phyloP scores from a whole-genome alignment of 2,888 invertebrate genomes.

The Sphaerophoria rueppellii region DNA sequence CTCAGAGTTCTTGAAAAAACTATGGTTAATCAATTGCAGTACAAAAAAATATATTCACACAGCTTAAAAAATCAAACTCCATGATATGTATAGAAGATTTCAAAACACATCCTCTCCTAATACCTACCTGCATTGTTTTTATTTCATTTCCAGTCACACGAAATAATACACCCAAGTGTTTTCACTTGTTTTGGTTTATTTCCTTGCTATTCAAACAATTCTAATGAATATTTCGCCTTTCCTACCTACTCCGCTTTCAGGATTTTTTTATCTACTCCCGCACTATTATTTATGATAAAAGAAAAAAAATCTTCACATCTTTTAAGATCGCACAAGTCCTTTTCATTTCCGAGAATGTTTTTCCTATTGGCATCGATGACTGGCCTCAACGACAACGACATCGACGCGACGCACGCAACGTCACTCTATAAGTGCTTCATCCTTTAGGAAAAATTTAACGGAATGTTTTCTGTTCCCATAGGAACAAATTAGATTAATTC shows the following conservation, averaged over 20 bases:
- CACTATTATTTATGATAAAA: conserved; percentile 64
- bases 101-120: neutral
- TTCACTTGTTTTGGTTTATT: conserved; percentile 16
- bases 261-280: conserved; percentile 64
- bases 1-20: too few relatives aligned
- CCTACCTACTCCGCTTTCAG: conserved; percentile 39
- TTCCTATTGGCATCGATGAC: conserved; percentile 47
- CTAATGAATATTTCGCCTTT: conserved; percentile 37
- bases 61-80: too few relatives aligned
- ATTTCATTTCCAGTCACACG: conserved; percentile 10
- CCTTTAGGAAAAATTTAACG: conserved; percentile 61
- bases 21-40: too few relatives aligned
- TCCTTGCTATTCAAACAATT: conserved; percentile 28
- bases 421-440: conserved; percentile 52
- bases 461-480: conserved; percentile 45
- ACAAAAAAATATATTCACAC: too few relatives aligned
- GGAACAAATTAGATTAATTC: conserved; percentile 33
- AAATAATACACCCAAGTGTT: conserved; percentile 11
- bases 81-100: too few relatives aligned
- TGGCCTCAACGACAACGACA: neutral
- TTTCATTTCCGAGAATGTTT: conserved; percentile 54
- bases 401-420: neutral
- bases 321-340: conserved; percentile 32
- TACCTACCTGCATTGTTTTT: conserved; percentile 3
- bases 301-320: neutral